Evolutionary conservation across 2,113 vertebrate genomes (phyloP).

Genomic region (Chiloscyllium plagiosum): DNA sequence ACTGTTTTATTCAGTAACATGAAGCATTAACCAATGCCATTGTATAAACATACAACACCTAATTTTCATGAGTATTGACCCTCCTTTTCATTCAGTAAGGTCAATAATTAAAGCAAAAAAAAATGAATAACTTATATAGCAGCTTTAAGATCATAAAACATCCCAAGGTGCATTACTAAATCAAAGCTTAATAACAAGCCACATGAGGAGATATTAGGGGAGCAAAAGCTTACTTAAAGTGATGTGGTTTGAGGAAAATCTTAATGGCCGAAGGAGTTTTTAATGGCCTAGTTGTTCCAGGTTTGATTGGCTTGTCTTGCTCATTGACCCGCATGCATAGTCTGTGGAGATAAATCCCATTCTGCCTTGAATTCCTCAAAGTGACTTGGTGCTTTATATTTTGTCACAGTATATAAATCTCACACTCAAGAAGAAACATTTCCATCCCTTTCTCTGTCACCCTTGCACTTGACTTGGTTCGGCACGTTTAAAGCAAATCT

Average conservation of each 20-base stretch:
- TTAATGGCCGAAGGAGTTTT: neutral
- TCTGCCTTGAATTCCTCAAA: too few species aligned
- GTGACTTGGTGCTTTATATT: too few species aligned
- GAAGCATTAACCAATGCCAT: neutral
- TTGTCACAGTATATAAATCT: too few species aligned
- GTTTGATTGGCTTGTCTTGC: too few species aligned
- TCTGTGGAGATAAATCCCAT: too few species aligned
- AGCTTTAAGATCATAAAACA: neutral
- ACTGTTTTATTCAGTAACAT: neutral
- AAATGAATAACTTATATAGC: neutral
- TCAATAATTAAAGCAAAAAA: neutral
- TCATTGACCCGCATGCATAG: too few species aligned
- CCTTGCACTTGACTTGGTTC: too few species aligned
- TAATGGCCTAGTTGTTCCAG: too few species aligned
- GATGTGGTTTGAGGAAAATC: neutral
- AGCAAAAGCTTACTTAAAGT: neutral
- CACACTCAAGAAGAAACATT: too few species aligned
- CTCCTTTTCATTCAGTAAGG: neutral
- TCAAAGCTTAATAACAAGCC: neutral
- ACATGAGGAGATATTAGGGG: neutral
- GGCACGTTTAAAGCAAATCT: too few species aligned
- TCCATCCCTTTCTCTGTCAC: too few species aligned
- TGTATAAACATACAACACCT: neutral
- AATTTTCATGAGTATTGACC: neutral
- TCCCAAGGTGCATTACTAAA: neutral